These are phyloP conservation scores for Drosophila quadrilineata DNA, from an alignment of 1,140 invertebrate genomes.

Conservation along the genomic window DNA sequence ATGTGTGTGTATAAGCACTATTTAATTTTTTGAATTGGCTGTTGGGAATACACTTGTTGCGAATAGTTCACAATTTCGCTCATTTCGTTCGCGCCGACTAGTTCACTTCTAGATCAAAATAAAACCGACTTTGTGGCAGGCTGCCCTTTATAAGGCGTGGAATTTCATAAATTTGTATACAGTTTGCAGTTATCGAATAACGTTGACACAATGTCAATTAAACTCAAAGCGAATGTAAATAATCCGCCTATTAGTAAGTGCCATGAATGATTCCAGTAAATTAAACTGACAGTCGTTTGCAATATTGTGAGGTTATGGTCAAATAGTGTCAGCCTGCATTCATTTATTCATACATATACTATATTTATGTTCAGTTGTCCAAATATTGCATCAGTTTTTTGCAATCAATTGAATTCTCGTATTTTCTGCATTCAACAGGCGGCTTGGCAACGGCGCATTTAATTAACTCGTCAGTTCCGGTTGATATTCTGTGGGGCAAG, in stretches of 20 bases:
- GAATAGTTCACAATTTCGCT: background rate
- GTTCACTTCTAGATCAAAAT: constrained; percentile 14
- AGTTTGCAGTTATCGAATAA: constrained; percentile 69
- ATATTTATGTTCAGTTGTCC: constrained; percentile 46
- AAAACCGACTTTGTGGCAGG: constrained; percentile 32
- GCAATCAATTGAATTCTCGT: constrained; percentile 27
- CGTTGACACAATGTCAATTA: constrained; percentile 62
- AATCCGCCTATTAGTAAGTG: constrained; percentile 80
- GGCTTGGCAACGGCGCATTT: constrained; percentile 81
- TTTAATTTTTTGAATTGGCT: background rate
- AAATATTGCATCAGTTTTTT: constrained; percentile 59
- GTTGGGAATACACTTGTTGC: background rate
- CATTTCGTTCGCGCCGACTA: background rate
- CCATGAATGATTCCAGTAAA: background rate
- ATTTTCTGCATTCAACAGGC: constrained; percentile 57
- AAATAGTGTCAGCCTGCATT: background rate
- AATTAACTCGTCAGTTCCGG: constrained; percentile 73
- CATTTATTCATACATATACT: constrained; percentile 2
- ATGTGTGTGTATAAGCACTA: too few species aligned
- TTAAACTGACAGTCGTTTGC: background rate
- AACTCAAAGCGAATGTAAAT: constrained; percentile 77
- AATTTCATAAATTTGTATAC: constrained; percentile 53
- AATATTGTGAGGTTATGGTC: constrained; percentile 38
- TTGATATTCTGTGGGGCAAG: constrained; percentile 80
- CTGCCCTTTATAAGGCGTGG: constrained; percentile 26